These are phyloP conservation scores for Rhagonycha lutea DNA, from an alignment of 2,888 invertebrate species.

Conservation along the genomic window DNA sequence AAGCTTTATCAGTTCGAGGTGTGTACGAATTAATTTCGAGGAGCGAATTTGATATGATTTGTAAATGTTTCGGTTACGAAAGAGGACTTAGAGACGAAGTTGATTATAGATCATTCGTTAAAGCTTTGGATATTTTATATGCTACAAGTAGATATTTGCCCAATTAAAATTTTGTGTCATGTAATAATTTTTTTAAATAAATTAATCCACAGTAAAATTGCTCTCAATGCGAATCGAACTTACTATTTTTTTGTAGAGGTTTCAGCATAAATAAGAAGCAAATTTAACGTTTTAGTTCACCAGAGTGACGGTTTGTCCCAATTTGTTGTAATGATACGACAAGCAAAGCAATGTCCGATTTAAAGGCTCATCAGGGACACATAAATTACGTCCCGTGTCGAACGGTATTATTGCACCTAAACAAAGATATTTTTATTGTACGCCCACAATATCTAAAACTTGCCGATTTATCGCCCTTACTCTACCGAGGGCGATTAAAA, in stretches of 20 bases:
- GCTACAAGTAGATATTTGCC: slow-evolving; percentile 60
- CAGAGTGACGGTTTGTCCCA: slow-evolving; percentile 9
- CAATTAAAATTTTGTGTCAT: slow-evolving; percentile 21
- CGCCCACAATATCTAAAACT: slow-evolving; percentile 14
- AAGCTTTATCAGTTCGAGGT: slow-evolving; percentile 66
- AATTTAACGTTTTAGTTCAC: background rate
- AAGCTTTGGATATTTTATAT: slow-evolving; percentile 67
- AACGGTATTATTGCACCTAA: background rate
- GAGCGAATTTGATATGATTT: slow-evolving; percentile 70
- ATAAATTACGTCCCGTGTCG: slow-evolving; percentile 16
- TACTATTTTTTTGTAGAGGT: background rate
- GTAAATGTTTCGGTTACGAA: slow-evolving; percentile 74
- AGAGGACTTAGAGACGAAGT: slow-evolving; percentile 66
- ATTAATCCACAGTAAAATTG: background rate
- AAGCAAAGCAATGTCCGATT: slow-evolving; percentile 16
- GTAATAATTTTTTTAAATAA: background rate
- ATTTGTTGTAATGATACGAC: slow-evolving; percentile 26
- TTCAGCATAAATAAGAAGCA: background rate
- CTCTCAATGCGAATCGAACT: background rate
- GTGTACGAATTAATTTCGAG: slow-evolving; percentile 67
- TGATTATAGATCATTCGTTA: slow-evolving; percentile 72
- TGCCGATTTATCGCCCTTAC: background rate
- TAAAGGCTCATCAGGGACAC: slow-evolving; percentile 20
- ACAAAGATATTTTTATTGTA: slow-evolving; percentile 1
- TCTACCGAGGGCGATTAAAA: background rate